Percentiles rank a stretch among this genome's conserved stretches.
Evolutionary conservation across 2,113 vertebrate genomes (phyloP).

Genomic region (Brienomyrus longianalis): DNA sequence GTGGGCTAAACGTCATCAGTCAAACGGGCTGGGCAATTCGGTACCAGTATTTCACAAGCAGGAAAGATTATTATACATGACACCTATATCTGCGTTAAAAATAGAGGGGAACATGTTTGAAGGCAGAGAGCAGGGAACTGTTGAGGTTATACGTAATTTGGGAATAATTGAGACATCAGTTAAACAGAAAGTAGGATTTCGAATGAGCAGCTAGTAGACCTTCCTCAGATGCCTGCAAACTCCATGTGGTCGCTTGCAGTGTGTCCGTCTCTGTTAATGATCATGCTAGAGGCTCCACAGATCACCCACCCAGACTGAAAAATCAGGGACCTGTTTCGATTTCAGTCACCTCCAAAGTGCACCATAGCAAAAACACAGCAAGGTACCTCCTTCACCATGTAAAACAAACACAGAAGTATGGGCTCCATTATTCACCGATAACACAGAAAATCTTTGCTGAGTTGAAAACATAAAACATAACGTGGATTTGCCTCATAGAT

Average conservation of each 20-base stretch:
- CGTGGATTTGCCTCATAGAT: not conserved
- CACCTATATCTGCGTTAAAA: not conserved
- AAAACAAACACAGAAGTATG: not conserved
- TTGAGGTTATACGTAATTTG: not conserved
- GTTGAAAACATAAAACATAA: not conserved
- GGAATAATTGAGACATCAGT: not conserved
- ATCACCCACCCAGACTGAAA: not conserved
- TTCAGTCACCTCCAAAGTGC: not conserved
- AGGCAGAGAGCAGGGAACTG: not conserved
- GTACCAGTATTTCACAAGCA: not conserved
- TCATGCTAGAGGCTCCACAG: not conserved
- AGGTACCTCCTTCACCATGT: not conserved
- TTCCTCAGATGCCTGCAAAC: not conserved
- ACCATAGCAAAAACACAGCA: not conserved
- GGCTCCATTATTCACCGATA: not conserved
- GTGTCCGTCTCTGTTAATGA: not conserved
- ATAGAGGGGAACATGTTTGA: not conserved
- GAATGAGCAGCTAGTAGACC: not conserved
- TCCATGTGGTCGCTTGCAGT: too few species aligned
- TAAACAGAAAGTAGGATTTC: not conserved
- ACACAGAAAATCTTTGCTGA: not conserved
- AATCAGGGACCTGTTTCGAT: constrained; percentile 11
- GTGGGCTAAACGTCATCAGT: constrained; percentile 33
- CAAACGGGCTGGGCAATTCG: not conserved
- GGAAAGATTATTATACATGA: not conserved